Base-by-base conservation (phyloP, 2,888 invertebrate genomes). In the Tubulanus polymorphus region DNA sequence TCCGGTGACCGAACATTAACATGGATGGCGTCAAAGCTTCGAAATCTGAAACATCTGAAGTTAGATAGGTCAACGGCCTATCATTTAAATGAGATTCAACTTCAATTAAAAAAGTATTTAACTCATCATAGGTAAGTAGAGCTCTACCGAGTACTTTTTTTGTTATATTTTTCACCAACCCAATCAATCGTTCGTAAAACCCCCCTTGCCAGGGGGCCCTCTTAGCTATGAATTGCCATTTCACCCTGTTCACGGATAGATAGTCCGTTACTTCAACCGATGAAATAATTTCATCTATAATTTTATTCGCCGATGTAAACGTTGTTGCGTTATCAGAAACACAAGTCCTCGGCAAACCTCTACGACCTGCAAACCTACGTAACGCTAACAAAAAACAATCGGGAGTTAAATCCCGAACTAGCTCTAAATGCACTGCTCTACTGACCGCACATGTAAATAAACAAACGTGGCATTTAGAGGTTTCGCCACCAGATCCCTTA, bases 131-230 rank as follows among this genome's bases (percentile, higher is more conserved):
- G 45, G 30, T 49, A 5, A 61, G 15, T 10, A 26, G 45, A 18
- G 56, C 25, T 23, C 53, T 47, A 25, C 53, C 41, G 2, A 61
- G 35, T 6, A 54, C 49, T 35, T 58, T 59, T 23, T 48, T 58
- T 6, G 63, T 20, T 3, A 47, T 29, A 2, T 49, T 55, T 48
- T 62, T 60, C 12, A 59, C 54, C 2, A 58, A 25, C n/a, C 59
- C 49, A 15, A 60, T 54, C 18, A 60, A 37, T 15, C 59, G 41
- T 46, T 63, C 59, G 58, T 59, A 63, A 28, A 54, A 62, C 29
- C 62, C 65, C 5, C 62, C 62, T 41, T 52, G 62, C 60, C 56
- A 60, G 1, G 60, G 58, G 5, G 60, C 60, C 12, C 62, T 1
- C 25, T 55, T 55, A 2, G 59, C 54, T 27, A 62, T 62, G 41